Evolutionary conservation across 2,888 invertebrate genomes (phyloP), one percentile per base, ranked within the genome.

Genomic region (Lepeophtheirus nordmannii): DNA sequence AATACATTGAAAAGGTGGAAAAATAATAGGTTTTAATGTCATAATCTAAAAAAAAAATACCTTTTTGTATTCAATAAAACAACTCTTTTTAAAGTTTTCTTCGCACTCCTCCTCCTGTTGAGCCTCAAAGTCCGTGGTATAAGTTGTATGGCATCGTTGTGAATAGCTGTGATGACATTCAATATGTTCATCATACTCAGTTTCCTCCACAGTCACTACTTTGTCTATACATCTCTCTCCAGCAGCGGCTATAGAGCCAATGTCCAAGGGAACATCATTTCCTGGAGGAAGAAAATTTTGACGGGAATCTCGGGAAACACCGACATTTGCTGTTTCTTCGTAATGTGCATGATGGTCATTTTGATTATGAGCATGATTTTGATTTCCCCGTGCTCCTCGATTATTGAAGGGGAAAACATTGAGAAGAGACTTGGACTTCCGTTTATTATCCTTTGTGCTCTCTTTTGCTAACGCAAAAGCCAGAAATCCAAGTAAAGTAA

Each of bases 81-180:
- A 65, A 39, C 23, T 58, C 58, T 65, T 65, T 58, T 38, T 58
- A 39, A 58, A 65, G 65, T 37, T 65, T 58, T 65, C 65, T 58
- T 65, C 65, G 20, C 65, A 65, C 17, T 65, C 65, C 39, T 65
- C 65, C 38, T 65, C 65, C 17, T 65, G 65, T 39, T 65, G 65
- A 2, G 65, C 22, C 22, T 58, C 65, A 65, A 57, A 65, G 17
- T 65, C 38, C 14, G 65, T 65, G 12, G 30, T 57, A 38, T 65
- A 65, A 1, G 65, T 37, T 12, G 65, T 65, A 20, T 65, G 65
- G 39, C 65, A 65, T 37, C 56, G 8, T 20, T 57, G 8, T 23
- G 56, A 23, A 23, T 65, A 65, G 40, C 37, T 58, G 37, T 65
- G 65, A 20, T 65, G 57, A 20, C 65, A 65, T 20, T 65, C 57